Conservation (phyloP, 2,888 invertebrate genomes). For the Aricia artaxerxes region DNA sequence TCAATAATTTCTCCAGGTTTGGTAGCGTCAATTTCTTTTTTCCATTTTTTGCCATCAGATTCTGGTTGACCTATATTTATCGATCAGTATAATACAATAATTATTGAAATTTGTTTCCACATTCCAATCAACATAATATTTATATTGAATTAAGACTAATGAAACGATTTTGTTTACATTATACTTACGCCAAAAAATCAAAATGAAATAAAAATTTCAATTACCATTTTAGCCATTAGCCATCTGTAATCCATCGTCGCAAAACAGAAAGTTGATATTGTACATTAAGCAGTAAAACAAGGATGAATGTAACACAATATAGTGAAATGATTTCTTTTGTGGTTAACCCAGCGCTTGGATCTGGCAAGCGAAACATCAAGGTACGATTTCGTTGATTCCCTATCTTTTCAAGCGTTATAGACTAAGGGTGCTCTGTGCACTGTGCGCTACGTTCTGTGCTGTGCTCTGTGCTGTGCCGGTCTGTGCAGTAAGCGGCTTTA, state of each 20-base stretch:
- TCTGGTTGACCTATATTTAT: not conserved
- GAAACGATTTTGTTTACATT: not conserved
- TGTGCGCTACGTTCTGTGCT: slow-evolving; percentile 18
- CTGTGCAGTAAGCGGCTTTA: slow-evolving; percentile 59
- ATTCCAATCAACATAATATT: not conserved
- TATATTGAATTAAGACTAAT: not conserved
- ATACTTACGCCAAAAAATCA: slow-evolving; percentile 5
- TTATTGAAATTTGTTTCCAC: not conserved
- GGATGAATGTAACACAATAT: not conserved
- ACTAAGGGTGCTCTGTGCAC: slow-evolving; percentile 20
- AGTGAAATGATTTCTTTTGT: not conserved
- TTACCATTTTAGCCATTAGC: slow-evolving; percentile 71
- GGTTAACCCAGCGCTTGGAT: not conserved
- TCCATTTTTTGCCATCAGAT: no score
- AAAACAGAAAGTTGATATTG: slow-evolving; percentile 58
- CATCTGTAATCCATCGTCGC: slow-evolving; percentile 76
- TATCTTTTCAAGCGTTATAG: not conserved
- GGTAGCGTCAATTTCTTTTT: no score
- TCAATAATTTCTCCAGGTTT: no score
- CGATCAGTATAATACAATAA: not conserved
- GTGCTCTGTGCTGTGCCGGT: slow-evolving; percentile 27
- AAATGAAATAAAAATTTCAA: slow-evolving; percentile 39
- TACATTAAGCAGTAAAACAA: slow-evolving; percentile 34
- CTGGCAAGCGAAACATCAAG: not conserved
- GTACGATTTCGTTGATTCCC: not conserved